These are phyloP conservation scores for Shinisaurus crocodilurus DNA, from an alignment of 2,113 vertebrate species.

Conservation along the genomic window DNA sequence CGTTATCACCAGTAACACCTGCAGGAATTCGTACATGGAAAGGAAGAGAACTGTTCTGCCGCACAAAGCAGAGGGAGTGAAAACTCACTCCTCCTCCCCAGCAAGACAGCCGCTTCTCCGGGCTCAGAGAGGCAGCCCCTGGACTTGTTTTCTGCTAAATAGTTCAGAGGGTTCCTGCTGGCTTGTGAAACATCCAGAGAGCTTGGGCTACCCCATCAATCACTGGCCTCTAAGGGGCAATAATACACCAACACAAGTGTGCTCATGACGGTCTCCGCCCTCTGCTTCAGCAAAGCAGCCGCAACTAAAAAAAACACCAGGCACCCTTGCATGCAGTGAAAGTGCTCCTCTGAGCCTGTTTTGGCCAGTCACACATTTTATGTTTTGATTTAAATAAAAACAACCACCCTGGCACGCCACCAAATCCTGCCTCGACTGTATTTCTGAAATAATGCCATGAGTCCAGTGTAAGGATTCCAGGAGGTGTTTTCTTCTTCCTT, in stretches of 20 bases:
- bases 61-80: background rate
- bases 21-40: background rate
- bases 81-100: background rate
- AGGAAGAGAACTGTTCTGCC: too few relatives aligned
- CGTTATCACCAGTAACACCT: background rate
- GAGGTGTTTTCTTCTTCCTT: background rate
- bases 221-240: background rate
- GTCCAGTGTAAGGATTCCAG: conserved; percentile 12
- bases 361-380: too few relatives aligned
- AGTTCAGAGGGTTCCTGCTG: background rate
- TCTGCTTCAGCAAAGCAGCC: background rate
- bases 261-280: background rate
- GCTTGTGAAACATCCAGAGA: background rate
- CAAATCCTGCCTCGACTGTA: background rate
- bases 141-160: background rate
- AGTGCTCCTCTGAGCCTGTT: background rate
- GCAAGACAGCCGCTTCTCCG: background rate
- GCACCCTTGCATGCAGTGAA: background rate
- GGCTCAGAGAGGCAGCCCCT: too few relatives aligned
- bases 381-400: background rate
- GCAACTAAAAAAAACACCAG: background rate
- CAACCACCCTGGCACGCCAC: background rate
- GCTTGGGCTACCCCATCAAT: background rate
- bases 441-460: background rate
- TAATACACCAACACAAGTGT: background rate